Conservation (phyloP, 2,888 invertebrate genomes). For the Campoletis raptor region DNA sequence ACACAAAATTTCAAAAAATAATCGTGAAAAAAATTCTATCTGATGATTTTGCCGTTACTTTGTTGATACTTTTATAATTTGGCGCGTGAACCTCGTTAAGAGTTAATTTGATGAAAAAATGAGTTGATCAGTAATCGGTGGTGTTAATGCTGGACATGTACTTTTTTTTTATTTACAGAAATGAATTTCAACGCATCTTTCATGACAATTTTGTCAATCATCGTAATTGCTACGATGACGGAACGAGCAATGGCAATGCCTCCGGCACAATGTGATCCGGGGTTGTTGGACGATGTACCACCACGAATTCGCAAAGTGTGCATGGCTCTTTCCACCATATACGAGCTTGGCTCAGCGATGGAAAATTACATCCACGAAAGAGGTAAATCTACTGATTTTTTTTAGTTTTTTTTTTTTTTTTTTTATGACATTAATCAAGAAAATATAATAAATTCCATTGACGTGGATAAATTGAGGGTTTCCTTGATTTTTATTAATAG, state of each 20-base stretch:
- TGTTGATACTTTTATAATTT: too few species aligned
- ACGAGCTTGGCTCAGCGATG: slow-evolving; percentile 88
- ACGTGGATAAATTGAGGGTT: too few species aligned
- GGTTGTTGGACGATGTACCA: slow-evolving; percentile 87
- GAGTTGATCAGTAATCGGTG: too few species aligned
- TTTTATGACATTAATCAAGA: too few species aligned
- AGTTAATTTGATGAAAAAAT: too few species aligned
- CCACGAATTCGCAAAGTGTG: slow-evolving; percentile 88
- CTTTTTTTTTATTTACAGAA: slow-evolving; percentile 65
- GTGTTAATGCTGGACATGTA: neutral
- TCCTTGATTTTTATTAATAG: too few species aligned
- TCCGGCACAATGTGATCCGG: slow-evolving; percentile 87
- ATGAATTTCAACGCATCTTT: slow-evolving; percentile 74
- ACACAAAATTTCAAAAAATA: too few species aligned
- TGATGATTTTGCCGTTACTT: too few species aligned
- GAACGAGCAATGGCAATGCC: slow-evolving; percentile 83
- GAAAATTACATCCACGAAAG: slow-evolving; percentile 87
- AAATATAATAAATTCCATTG: too few species aligned
- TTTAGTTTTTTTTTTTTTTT: too few species aligned
- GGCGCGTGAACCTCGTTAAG: too few species aligned
- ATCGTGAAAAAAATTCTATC: too few species aligned
- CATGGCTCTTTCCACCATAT: slow-evolving; percentile 88
- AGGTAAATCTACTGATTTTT: slow-evolving; percentile 80
- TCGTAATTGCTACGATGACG: slow-evolving; percentile 75
- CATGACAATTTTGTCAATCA: slow-evolving; percentile 70